phyloP scores from a whole-genome alignment of 2,113 vertebrate species.

The Lophotis ruficrista region DNA sequence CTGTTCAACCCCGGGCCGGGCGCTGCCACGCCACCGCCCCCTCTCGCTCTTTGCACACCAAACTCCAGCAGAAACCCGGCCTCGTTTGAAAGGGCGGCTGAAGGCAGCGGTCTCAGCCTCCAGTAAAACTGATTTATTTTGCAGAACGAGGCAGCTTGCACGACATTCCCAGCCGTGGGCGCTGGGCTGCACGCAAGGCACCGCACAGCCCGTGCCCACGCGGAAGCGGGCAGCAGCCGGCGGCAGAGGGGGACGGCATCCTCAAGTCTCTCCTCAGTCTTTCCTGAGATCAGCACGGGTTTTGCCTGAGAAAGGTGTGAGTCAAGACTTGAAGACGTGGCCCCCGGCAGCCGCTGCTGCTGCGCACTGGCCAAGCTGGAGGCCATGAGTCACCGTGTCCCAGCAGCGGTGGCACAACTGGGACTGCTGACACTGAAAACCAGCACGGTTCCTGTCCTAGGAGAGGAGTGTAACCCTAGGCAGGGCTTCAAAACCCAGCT shows the following conservation, averaged over 20 bases:
- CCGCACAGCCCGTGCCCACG: rapidly evolving
- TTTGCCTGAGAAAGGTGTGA: neutral
- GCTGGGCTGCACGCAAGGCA: neutral
- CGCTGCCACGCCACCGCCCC: too few relatives aligned
- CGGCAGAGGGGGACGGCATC: neutral
- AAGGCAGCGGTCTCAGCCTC: neutral
- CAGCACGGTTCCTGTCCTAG: neutral
- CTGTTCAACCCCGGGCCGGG: neutral
- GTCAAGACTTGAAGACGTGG: neutral
- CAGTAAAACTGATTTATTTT: too few relatives aligned
- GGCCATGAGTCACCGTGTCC: rapidly evolving
- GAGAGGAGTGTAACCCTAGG: too few relatives aligned
- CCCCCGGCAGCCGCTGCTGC: neutral
- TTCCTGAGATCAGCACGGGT: neutral
- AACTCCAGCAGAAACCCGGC: neutral
- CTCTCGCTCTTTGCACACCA: neutral
- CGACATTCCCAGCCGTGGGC: neutral
- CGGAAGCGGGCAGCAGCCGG: neutral
- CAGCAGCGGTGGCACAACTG: neutral
- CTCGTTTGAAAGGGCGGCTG: neutral
- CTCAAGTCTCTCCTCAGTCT: neutral
- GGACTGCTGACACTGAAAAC: rapidly evolving
- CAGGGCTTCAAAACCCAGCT: neutral
- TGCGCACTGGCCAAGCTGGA: rapidly evolving
- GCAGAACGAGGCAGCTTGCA: neutral